A percentile compares a stretch with the other conserved stretches of the same genome.
Evolutionary conservation across 2,113 vertebrate species (phyloP).

Genomic region (Solenodon paradoxus): DNA sequence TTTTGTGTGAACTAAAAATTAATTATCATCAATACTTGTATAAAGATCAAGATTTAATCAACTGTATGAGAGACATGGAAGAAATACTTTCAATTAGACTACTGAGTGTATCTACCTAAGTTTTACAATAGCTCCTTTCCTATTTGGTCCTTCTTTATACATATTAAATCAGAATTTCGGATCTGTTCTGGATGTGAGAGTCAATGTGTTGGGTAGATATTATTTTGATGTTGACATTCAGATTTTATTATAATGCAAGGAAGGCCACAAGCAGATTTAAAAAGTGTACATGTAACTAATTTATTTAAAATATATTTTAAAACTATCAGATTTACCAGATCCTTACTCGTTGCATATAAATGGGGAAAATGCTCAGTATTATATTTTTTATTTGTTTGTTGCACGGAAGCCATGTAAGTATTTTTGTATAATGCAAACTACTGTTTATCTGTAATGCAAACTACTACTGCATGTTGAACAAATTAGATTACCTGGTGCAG

Average conservation of each 20-base stretch:
- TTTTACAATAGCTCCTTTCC: conserved; percentile 77
- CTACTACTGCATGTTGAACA: conserved; percentile 84
- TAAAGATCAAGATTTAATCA: conserved; percentile 87
- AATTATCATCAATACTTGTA: conserved; percentile 87
- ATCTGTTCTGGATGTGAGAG: conserved; percentile 71
- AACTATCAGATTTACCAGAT: conserved; percentile 77
- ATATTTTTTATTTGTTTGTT: conserved; percentile 74
- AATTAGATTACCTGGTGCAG: neutral
- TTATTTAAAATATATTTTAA: conserved; percentile 88
- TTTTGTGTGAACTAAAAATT: conserved; percentile 80
- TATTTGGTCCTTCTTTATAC: conserved; percentile 67
- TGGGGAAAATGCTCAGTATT: conserved; percentile 59
- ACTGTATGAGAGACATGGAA: conserved; percentile 90
- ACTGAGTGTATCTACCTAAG: conserved; percentile 84
- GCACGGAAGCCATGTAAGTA: conserved; percentile 74
- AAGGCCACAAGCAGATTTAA: conserved; percentile 85
- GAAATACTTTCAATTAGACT: conserved; percentile 90
- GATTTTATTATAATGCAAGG: conserved; percentile 86
- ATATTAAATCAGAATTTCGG: conserved; percentile 75
- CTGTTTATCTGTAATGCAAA: conserved; percentile 82
- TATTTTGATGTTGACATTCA: conserved; percentile 92
- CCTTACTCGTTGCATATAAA: conserved; percentile 69
- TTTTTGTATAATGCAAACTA: conserved; percentile 78
- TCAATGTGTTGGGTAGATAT: conserved; percentile 79
- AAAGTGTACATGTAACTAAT: conserved; percentile 89